Evolutionary conservation across 2,797 vertebrate genomes (phyloP), one percentile per base, ranked within the genome.

Genomic region (Characodon lateralis): DNA sequence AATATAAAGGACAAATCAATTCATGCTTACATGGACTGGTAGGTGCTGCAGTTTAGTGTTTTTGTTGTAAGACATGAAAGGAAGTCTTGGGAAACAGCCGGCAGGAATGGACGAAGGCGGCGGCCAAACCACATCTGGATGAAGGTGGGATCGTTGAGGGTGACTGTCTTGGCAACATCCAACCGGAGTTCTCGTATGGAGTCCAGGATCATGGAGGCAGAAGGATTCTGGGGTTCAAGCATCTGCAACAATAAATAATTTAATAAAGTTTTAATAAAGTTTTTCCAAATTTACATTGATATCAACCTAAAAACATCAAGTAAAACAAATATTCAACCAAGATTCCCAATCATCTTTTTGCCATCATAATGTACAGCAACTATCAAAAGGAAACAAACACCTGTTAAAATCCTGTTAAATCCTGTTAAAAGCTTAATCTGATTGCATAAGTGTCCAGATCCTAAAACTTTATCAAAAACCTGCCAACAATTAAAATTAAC

Each of bases 81-180:
- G 89, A 95, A 95, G 26, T 81, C 68, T 0, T 55, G 16, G 6
- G 94, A 93, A 35, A 79, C 87, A 5, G 80, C 83, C 0, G 92
- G 83, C 51, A 95, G 80, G 79, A 96, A 93, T 0, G 92, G 94
- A 3, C 63, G 81, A 35, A 96, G 93, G 31, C 88, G 92, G 2
- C 0, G 43, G 8, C 73, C 56, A 76, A 95, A 94, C 95, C 95
- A 95, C 78, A 12, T 79, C 51, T 90, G 61, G 59, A 95, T 78
- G 70, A 95, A 16, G 18, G 18, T 2, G 0, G 31, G 77, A 56
- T 93, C 13, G 14, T 74, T 86, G 35, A 93, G 3, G 56, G 56
- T 75, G 31, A 12, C 22, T 0, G 0, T 0, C 74, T 24, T 80
- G 71, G 95, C 86, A 10, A 10, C 46, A 72, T 93, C 86, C 80